Evolutionary conservation across 2,797 vertebrate species (phyloP), one percentile per base, ranked within the genome.

Genomic region (Intellagama lesueurii): DNA sequence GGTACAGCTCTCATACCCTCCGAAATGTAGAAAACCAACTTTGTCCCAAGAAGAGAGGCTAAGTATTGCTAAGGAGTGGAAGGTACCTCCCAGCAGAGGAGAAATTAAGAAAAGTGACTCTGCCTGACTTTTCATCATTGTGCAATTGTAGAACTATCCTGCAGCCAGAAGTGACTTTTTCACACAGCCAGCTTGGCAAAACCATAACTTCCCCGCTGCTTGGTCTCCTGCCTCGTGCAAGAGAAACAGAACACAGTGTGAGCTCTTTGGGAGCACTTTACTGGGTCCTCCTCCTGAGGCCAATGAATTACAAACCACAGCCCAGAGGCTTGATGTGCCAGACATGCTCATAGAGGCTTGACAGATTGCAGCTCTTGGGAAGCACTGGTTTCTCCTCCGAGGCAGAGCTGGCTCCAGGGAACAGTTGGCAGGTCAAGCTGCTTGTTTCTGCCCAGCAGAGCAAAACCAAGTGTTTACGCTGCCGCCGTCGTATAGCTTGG

Each of bases 291-390:
- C 79, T 87, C 28, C 44, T 4, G 1, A 28, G 79, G 52, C 84
- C 82, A 44, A 0, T 78, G 89, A 82, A 85, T 90, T 90, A 91
- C 89, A 95, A 90, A 93, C 91, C 91, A 94, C 92, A 91, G 87
- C 88, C 89, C 78, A 87, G 89, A 86, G 79, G 19, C 91, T 91
- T 88, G 85, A 93, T 0, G 35, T 90, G 91, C 91, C 92, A 93
- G 91, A 89, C 87, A 86, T 87, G 85, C 86, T n/a, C 90, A 94
- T 87, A 91, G 88, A 82, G 81, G 86, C 85, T 52, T 94, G 93
- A 95, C 91, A 91, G 94, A 94, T 93, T 93, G 92, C 0, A 6
- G 91, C 93, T 95, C 91, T 92, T 0, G 52, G 92, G 93, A 75
- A 87, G 87, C 47, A 90, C 92, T 92, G 88, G 92, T 93, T 93